A percentile compares a stretch with the other conserved stretches of the same genome.
phyloP scores from a whole-genome alignment of 2,888 invertebrate species.

The Hyposoter didymator region DNA sequence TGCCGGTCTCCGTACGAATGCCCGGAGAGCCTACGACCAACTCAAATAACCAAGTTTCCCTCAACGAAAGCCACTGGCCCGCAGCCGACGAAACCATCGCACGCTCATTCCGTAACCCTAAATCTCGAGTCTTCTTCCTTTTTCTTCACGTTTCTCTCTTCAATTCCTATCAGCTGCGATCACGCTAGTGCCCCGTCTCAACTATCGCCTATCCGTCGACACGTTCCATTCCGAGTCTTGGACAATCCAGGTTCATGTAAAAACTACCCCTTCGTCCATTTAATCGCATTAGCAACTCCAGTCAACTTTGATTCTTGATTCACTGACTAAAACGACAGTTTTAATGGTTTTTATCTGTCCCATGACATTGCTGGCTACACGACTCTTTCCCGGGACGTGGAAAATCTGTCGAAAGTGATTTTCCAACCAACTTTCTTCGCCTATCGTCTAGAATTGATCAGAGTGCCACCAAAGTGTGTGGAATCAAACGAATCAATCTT shows the following conservation, averaged over 20 bases:
- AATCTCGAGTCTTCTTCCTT: conserved; percentile 76
- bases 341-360: background rate
- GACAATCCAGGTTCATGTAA: background rate
- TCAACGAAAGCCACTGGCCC: conserved; percentile 78
- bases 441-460: background rate
- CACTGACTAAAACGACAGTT: background rate
- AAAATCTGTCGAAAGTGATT: background rate
- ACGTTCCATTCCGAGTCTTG: background rate
- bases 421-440: background rate
- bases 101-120: conserved; percentile 78
- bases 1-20: conserved; percentile 78
- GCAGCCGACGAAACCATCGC: conserved; percentile 62
- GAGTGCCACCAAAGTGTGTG: background rate
- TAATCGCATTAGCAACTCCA: background rate
- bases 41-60: conserved; percentile 83
- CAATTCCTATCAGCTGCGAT: background rate
- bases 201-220: background rate
- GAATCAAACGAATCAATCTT: background rate
- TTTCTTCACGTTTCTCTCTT: conserved; percentile 24
- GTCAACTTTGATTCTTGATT: background rate
- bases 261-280: background rate
- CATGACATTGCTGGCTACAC: background rate
- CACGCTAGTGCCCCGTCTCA: background rate
- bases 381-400: background rate
- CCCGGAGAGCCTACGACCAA: conserved; percentile 78